Percentiles rank a stretch among this genome's conserved stretches.
Evolutionary conservation across 2,888 invertebrate species (phyloP).

Genomic region (Pandemis corylana): DNA sequence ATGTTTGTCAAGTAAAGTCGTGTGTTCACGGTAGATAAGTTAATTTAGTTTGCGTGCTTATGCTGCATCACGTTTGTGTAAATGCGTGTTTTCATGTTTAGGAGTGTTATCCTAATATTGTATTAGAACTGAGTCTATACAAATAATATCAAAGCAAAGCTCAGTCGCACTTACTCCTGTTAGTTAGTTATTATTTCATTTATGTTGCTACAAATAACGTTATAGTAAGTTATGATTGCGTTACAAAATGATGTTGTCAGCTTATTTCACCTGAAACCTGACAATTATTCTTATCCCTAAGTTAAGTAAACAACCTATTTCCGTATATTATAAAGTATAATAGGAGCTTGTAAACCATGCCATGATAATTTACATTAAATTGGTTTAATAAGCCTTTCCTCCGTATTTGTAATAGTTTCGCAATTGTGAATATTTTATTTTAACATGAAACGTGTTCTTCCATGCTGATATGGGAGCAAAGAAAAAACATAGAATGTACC

Average conservation of each 20-base stretch:
- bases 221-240: neutral
- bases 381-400: neutral
- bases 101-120: conserved; percentile 39
- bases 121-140: conserved; percentile 24
- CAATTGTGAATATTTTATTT: no score
- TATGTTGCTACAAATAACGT: no score
- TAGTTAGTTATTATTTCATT: no score
- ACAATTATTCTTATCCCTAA: neutral
- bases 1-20: conserved; percentile 36
- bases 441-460: no score
- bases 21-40: conserved; percentile 62
- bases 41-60: conserved; percentile 58
- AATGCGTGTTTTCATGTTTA: conserved; percentile 36
- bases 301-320: neutral
- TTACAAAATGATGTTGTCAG: neutral
- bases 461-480: no score
- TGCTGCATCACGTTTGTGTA: conserved; percentile 45
- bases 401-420: neutral
- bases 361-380: neutral
- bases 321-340: neutral
- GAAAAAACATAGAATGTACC: no score
- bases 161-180: neutral
- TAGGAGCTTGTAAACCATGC: neutral
- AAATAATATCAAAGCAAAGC: conserved; percentile 14
- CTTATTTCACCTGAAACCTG: neutral